Evolutionary conservation across 2,888 invertebrate genomes (phyloP), one percentile per base, ranked within the genome.

Genomic region (Elmis aenea): DNA sequence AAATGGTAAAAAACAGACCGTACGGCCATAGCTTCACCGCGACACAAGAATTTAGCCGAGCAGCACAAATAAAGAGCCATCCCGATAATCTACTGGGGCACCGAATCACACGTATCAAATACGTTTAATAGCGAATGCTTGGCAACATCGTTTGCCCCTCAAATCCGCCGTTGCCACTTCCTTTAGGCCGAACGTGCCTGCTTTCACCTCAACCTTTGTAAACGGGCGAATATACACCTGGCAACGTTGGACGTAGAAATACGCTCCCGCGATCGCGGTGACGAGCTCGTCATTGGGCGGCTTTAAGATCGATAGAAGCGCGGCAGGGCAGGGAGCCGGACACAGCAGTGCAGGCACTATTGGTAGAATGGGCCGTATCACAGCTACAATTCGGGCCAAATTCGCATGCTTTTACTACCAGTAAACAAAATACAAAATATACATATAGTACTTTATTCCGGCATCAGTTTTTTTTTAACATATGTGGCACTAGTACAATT

Each of bases 301-400:
- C 67, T 66, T 67, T 57, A 74, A 15, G 31, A 78, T 78, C 79
- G 77, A 78, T 79, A 76, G 73, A 68, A 71, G 72, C 74, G 59
- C 58, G 58, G 74, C 70, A 71, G 66, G 68, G 60, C 54, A 72
- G 73, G 72, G 73, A 69, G 71, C 63, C 66, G 71, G 70, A 70
- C 69, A 70, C 63, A 66, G 65, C 66, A 59, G 62, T 64, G 60
- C 71, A 66, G 67, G 57, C 66, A 59, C 54, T 69, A 65, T 69
- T 74, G 69, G 55, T 76, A 72, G 70, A 70, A 71, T 69, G 71
- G 66, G 65, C 68, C 69, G 71, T 26, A 33, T 38, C 27, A 27
- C 28, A 30, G 29, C 28, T 26, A 28, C n/a, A 24, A 26, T 38
- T 33, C 42, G 33, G 37, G 38, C 38, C 27, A 38, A 42, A 42